Conservation (phyloP, 1,140 invertebrate species). For the Nomia melanderi region DNA sequence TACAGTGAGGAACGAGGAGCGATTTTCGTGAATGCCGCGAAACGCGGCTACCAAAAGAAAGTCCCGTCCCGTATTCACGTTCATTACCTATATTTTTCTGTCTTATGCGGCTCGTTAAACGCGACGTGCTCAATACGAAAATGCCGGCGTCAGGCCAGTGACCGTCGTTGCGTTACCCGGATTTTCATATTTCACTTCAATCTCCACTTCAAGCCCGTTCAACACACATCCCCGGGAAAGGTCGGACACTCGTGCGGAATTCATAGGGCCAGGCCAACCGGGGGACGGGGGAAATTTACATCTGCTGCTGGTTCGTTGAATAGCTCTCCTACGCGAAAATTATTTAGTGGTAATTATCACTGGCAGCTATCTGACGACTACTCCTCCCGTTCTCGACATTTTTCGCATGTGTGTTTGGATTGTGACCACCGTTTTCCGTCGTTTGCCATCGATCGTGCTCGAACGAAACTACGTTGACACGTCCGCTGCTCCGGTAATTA, state of each 20-base stretch:
- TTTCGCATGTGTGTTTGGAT: background rate
- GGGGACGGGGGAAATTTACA: slow-evolving; percentile 71
- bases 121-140: slow-evolving; percentile 60
- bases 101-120: slow-evolving; percentile 64
- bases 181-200: slow-evolving; percentile 80
- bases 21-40: slow-evolving; percentile 47
- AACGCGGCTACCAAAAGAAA: slow-evolving; percentile 7
- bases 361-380: slow-evolving; percentile 51
- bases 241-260: slow-evolving; percentile 76
- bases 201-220: slow-evolving; percentile 75
- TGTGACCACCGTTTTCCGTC: background rate
- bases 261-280: slow-evolving; percentile 71
- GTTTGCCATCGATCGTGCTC: too few species aligned
- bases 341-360: slow-evolving; percentile 74
- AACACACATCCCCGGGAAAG: slow-evolving; percentile 70
- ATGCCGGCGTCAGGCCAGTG: slow-evolving; percentile 41
- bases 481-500: too few species aligned
- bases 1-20: slow-evolving; percentile 23
- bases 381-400: background rate
- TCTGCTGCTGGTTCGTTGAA: slow-evolving; percentile 54
- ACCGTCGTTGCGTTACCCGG: slow-evolving; percentile 47
- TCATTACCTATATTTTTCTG: slow-evolving; percentile 64
- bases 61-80: slow-evolving; percentile 49
- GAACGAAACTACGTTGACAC: too few species aligned
- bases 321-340: slow-evolving; percentile 65